Base-by-base conservation (phyloP, 2,797 vertebrate species). In the Aeoliscus strigatus region DNA sequence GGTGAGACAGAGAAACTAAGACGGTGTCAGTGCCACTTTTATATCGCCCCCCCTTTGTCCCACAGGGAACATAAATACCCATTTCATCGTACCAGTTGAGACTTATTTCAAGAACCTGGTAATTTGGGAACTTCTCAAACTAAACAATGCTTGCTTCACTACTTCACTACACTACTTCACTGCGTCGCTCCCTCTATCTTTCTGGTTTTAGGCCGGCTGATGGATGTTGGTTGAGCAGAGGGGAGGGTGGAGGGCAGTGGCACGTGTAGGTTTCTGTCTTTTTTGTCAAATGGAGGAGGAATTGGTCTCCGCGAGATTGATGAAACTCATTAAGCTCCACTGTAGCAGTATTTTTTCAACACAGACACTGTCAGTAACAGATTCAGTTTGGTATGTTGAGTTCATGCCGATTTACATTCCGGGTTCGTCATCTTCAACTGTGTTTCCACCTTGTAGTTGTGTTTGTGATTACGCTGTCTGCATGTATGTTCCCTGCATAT, bases 41-140 rank as follows among this genome's bases (percentile, higher is more conserved):
- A n/a, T n/a, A n/a, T n/a, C n/a, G n/a, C n/a, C n/a, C n/a, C n/a
- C n/a, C n/a, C 41, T 51, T 60, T 33, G 44, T 64, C 45, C 60
- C 35, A 21, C 49, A 51, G 35, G 45, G 56, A 61, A 52, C 42
- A 42, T 49, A 60, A 72, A 74, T 50, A 45, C 32, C 34, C 47
- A 39, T 66, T 52, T 49, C 36, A 36, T 70, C 38, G 61, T 54
- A 39, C 28, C 32, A 25, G 9, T 38, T 53, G 26, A 40, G 16
- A 12, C 48, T 67, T 83, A 78, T 84, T 85, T 85, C 52, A 46
- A 78, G 79, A 75, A 79, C 40, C 48, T 63, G 60, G 73, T 81
- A 60, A 82, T 84, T 85, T 79, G 58, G 59, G 37, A 54, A 57
- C 49, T 42, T 49, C 63, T 65, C 68, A 67, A 76, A 70, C 64